A percentile compares a stretch with the other conserved stretches of the same genome.
phyloP scores from a whole-genome alignment of 2,113 vertebrate species.

The Camelus bactrianus region DNA sequence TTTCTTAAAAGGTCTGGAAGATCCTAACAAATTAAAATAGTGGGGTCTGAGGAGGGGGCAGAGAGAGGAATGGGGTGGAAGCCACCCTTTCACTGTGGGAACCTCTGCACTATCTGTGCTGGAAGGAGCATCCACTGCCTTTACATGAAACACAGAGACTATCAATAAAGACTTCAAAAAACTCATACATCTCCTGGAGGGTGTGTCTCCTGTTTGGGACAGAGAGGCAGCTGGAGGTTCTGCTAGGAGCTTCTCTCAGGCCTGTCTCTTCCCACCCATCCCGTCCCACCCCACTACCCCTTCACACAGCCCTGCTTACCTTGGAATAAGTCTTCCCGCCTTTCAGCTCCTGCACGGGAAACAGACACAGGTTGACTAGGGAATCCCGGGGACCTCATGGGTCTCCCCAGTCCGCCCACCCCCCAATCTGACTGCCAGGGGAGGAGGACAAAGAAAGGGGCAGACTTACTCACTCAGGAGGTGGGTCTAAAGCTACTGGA shows the following conservation, averaged over 20 bases:
- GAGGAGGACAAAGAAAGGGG: not conserved
- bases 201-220: not conserved
- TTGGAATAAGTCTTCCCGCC: conserved; percentile 98
- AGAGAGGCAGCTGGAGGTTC: not conserved
- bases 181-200: not conserved
- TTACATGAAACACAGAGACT: not conserved
- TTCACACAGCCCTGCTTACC: conserved; percentile 88
- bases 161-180: not conserved
- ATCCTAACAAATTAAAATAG: not conserved
- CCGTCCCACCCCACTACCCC: not conserved
- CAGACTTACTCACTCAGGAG: not conserved
- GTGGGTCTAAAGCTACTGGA: not conserved
- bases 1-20: not conserved
- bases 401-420: not conserved
- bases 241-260: not conserved
- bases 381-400: conserved; percentile 15
- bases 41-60: not conserved
- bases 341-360: conserved; percentile 95
- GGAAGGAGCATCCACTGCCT: rapidly evolving
- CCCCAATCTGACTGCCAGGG: not conserved
- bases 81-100: not conserved
- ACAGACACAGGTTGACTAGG: conserved; percentile 76
- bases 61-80: not conserved
- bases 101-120: not conserved
- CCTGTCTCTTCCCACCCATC: not conserved